phyloP scores from a whole-genome alignment of 2,797 vertebrate genomes.

The Chromobotia macracanthus region DNA sequence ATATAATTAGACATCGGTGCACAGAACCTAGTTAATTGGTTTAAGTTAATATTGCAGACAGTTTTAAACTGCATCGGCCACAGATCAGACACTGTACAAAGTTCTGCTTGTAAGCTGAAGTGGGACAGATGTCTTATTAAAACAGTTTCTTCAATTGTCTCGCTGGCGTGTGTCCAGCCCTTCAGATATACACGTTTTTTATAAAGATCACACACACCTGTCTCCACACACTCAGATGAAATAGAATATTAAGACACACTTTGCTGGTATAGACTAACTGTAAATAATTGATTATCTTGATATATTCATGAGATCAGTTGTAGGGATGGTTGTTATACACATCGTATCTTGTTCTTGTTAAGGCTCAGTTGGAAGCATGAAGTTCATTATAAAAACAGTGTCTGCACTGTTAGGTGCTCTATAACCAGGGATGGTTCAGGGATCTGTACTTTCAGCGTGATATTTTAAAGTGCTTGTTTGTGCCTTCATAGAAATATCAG shows the following conservation, averaged over 20 bases:
- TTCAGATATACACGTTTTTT: slow-evolving; percentile 56
- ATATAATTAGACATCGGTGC: neutral
- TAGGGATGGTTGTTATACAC: slow-evolving; percentile 74
- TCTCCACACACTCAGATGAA: slow-evolving; percentile 66
- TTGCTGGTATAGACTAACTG: slow-evolving; percentile 75
- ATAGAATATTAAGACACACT: slow-evolving; percentile 80
- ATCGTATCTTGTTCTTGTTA: slow-evolving; percentile 81
- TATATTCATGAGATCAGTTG: slow-evolving; percentile 82
- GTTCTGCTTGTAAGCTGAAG: slow-evolving; percentile 31
- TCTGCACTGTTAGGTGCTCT: slow-evolving; percentile 66
- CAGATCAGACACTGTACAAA: slow-evolving; percentile 32
- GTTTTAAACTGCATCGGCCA: slow-evolving; percentile 24
- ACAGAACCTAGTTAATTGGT: slow-evolving; percentile 26
- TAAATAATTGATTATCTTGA: slow-evolving; percentile 83
- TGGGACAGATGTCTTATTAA: slow-evolving; percentile 52
- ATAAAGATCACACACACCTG: slow-evolving; percentile 66
- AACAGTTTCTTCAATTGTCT: slow-evolving; percentile 46
- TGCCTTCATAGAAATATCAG: neutral
- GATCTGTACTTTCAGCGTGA: slow-evolving; percentile 71
- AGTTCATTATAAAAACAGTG: slow-evolving; percentile 71
- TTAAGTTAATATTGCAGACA: slow-evolving; percentile 36
- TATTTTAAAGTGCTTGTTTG: slow-evolving; percentile 78
- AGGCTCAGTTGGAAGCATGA: slow-evolving; percentile 70
- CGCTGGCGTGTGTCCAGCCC: slow-evolving; percentile 32
- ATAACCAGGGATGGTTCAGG: slow-evolving; percentile 65